A percentile compares a stretch with the other conserved stretches of the same genome.
These are phyloP conservation scores for Cephus cinctus DNA, from an alignment of 1,140 invertebrate genomes.

Conservation along the genomic window DNA sequence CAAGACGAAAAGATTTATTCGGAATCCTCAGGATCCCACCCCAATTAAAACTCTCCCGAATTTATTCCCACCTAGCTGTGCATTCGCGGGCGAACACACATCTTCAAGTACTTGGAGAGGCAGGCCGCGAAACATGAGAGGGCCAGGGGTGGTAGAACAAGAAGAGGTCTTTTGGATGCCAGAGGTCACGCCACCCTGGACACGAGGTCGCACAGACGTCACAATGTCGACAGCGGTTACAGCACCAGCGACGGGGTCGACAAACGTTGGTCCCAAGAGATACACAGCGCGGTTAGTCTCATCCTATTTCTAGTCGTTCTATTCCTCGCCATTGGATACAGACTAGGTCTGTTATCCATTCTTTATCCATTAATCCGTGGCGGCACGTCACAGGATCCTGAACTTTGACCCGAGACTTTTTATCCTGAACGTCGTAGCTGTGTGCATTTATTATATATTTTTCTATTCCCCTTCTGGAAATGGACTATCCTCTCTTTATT, in stretches of 20 bases:
- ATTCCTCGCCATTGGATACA: too few species aligned
- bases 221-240: slow-evolving; percentile 87
- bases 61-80: slow-evolving; percentile 69
- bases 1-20: background rate
- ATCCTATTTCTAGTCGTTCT: too few species aligned
- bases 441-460: background rate
- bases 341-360: too few species aligned
- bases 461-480: background rate
- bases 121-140: slow-evolving; percentile 74
- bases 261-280: slow-evolving; percentile 85
- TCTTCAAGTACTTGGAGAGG: slow-evolving; percentile 91
- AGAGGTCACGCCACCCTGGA: slow-evolving; percentile 59
- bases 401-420: too few species aligned
- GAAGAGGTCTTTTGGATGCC: slow-evolving; percentile 47
- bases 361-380: too few species aligned
- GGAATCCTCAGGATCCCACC: background rate
- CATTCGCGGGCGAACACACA: slow-evolving; percentile 86
- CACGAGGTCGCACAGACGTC: slow-evolving; percentile 57
- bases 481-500: background rate
- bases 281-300: slow-evolving; percentile 51
- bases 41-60: slow-evolving; percentile 5
- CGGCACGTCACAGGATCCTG: too few species aligned
- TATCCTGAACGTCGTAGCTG: slow-evolving; percentile 5
- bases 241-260: slow-evolving; percentile 76
- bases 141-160: slow-evolving; percentile 44